Conservation (phyloP, 2,888 invertebrate species). For the Alloscopus bannaensis region DNA sequence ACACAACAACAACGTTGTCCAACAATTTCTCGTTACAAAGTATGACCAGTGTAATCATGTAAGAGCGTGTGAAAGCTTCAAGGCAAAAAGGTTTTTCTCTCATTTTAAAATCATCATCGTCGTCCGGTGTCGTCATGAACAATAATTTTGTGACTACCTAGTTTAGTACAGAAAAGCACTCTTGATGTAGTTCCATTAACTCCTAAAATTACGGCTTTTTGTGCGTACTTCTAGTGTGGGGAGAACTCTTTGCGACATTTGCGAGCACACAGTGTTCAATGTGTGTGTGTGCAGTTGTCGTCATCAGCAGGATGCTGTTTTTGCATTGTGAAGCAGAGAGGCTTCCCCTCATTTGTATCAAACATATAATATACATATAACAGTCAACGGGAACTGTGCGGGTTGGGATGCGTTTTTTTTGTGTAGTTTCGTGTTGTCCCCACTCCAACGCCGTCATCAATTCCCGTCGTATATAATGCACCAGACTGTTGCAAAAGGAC, state of each 20-base stretch:
- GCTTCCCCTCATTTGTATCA: too few relatives aligned
- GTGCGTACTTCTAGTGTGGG: neutral
- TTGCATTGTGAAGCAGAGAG: too few relatives aligned
- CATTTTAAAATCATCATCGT: too few relatives aligned
- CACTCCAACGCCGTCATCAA: conserved; percentile 19
- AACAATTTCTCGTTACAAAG: too few relatives aligned
- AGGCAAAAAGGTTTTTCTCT: conserved; percentile 53
- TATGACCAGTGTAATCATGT: too few relatives aligned
- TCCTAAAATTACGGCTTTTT: conserved; percentile 46
- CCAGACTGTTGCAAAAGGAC: conserved; percentile 33
- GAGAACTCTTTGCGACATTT: too few relatives aligned
- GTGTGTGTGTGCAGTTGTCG: conserved; percentile 5
- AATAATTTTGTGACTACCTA: neutral
- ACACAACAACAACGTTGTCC: conserved; percentile 8
- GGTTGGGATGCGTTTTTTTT: conserved; percentile 17
- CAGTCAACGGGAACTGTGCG: conserved; percentile 47
- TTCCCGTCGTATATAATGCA: conserved; percentile 21
- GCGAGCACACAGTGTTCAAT: too few relatives aligned
- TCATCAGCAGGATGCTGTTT: too few relatives aligned
- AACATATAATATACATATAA: too few relatives aligned
- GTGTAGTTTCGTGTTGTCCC: conserved; percentile 11
- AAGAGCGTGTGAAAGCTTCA: conserved; percentile 55
- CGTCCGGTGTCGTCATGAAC: neutral
- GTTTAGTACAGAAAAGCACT: conserved; percentile 49
- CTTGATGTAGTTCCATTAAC: conserved; percentile 55